phyloP scores from a whole-genome alignment of 92 coral and sea anemone genomes.

The Actinernus sp. region DNA sequence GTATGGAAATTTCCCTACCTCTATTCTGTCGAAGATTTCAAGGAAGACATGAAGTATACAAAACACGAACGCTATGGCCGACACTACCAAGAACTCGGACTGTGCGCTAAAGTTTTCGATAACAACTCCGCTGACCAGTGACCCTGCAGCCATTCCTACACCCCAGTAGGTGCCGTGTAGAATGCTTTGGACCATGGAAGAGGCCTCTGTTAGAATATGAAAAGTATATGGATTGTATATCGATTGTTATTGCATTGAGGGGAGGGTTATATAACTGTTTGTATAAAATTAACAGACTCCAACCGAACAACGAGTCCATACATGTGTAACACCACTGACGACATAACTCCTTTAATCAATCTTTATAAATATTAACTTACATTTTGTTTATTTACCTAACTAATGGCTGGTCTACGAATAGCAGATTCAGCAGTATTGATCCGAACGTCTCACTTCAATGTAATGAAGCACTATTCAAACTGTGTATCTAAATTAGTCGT shows the following conservation, averaged over 20 bases:
- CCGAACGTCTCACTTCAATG: too few relatives aligned
- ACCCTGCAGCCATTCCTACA: slow-evolving; percentile 84
- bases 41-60: slow-evolving; percentile 62
- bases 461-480: too few relatives aligned
- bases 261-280: too few relatives aligned
- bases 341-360: not conserved
- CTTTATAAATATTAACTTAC: too few relatives aligned
- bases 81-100: slow-evolving; percentile 59
- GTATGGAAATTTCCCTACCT: slow-evolving; percentile 1
- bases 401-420: too few relatives aligned
- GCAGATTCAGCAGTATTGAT: too few relatives aligned
- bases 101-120: slow-evolving; percentile 64
- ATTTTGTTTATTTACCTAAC: too few relatives aligned
- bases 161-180: slow-evolving; percentile 93
- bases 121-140: slow-evolving; percentile 82
- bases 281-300: not conserved
- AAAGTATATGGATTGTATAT: not conserved
- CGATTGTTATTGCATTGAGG: too few relatives aligned
- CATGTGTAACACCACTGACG: not conserved
- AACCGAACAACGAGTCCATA: not conserved
- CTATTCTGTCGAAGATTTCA: slow-evolving; percentile 56
- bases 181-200: slow-evolving; percentile 76
- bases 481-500: too few relatives aligned
- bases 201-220: slow-evolving; percentile 44
- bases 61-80: slow-evolving; percentile 52